Conservation (phyloP, 1,140 invertebrate species). For the Condylostylus longicornis region DNA sequence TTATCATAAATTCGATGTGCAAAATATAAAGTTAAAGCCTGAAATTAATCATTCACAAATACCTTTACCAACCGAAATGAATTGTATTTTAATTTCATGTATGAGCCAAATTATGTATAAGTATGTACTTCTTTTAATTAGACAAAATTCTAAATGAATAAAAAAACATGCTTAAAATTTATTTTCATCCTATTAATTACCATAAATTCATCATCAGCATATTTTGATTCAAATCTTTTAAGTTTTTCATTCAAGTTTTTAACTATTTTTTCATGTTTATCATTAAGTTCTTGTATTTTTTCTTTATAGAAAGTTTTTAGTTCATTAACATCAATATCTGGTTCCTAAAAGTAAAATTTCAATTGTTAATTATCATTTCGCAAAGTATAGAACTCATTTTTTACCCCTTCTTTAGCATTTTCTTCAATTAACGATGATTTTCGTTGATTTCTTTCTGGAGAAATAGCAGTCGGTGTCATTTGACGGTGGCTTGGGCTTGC, state of each 20-base stretch:
- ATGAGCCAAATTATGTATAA: too few species aligned
- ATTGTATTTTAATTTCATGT: too few species aligned
- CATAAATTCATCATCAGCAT: conserved; percentile 28
- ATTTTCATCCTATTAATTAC: conserved; percentile 16
- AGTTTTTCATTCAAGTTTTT: conserved; percentile 19
- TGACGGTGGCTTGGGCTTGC: conserved; percentile 27
- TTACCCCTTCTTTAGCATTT: conserved; percentile 7
- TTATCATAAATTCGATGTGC: too few species aligned
- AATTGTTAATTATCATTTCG: conserved; percentile 4
- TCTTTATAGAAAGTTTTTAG: conserved; percentile 23
- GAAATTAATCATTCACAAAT: too few species aligned
- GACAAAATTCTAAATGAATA: too few species aligned
- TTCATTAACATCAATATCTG: conserved; percentile 10
- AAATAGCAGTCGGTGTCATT: conserved; percentile 19
- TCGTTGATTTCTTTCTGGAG: not conserved
- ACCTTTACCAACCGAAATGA: too few species aligned
- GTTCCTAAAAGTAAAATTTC: conserved; percentile 6
- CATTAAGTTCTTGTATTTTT: conserved; percentile 22
- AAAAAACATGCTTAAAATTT: too few species aligned
- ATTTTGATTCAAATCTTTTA: conserved; percentile 19
- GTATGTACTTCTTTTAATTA: too few species aligned
- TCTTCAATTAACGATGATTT: conserved; percentile 10
- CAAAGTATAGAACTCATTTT: conserved; percentile 8
- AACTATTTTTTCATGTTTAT: conserved; percentile 17
- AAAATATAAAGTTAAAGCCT: too few species aligned